phyloP scores from a whole-genome alignment of 2,797 vertebrate genomes.

The Sebastes trivittatus region DNA sequence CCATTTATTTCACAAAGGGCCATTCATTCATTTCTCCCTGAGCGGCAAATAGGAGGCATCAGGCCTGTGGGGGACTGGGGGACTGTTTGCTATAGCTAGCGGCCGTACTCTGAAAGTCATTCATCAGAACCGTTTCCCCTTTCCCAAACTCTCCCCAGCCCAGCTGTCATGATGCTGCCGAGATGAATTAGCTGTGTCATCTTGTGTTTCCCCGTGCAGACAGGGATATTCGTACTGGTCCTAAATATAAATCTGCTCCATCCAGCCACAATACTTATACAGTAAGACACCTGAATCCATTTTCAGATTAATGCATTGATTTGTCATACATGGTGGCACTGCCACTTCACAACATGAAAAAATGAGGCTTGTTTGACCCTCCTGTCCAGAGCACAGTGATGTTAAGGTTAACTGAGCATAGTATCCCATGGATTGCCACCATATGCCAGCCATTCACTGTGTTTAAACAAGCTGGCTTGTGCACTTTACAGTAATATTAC shows the following conservation, averaged over 20 bases:
- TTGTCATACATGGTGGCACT: conserved; percentile 13
- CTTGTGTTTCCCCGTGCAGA: conserved; percentile 35
- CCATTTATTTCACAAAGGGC: conserved; percentile 70
- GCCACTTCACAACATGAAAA: conserved; percentile 6
- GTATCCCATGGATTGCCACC: neutral
- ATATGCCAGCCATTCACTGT: neutral
- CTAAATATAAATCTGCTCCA: conserved; percentile 53
- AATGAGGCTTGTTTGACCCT: neutral
- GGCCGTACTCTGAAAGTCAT: conserved; percentile 67
- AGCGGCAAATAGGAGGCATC: conserved; percentile 62
- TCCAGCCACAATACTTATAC: conserved; percentile 21
- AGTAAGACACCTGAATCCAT: conserved; percentile 25
- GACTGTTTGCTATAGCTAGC: conserved; percentile 60
- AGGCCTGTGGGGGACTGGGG: conserved; percentile 52
- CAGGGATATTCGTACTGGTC: conserved; percentile 40
- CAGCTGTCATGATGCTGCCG: conserved; percentile 63
- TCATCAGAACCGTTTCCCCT: conserved; percentile 70
- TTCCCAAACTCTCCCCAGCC: conserved; percentile 44
- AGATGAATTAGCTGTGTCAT: conserved; percentile 73
- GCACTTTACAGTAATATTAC: neutral
- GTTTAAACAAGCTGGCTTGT: conserved; percentile 17
- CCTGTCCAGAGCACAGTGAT: neutral
- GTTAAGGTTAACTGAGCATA: neutral
- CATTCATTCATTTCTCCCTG: conserved; percentile 65
- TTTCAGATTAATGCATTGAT: conserved; percentile 42